Percentiles rank a stretch among this genome's conserved stretches.
Evolutionary conservation across 2,797 vertebrate species (phyloP).

Genomic region (Diglossa cyanea): DNA sequence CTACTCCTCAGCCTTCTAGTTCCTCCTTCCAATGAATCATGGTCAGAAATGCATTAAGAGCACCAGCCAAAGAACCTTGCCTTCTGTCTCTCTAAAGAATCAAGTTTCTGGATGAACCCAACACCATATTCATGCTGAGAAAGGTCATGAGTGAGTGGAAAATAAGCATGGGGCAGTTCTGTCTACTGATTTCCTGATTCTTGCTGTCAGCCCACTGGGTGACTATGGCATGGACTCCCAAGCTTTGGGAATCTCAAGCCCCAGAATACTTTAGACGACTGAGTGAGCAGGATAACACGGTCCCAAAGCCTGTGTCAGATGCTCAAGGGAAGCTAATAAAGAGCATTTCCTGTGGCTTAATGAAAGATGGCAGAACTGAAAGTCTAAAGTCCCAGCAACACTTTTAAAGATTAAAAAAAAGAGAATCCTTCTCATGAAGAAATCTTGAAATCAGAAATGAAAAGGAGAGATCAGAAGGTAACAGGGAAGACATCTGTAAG

Average conservation of each 20-base stretch:
- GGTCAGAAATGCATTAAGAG: background rate
- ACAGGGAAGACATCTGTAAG: background rate
- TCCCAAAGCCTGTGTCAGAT: background rate
- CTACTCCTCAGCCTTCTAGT: background rate
- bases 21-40: background rate
- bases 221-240: background rate
- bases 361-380: background rate
- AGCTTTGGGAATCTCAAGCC: background rate
- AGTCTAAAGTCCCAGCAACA: background rate
- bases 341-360: background rate
- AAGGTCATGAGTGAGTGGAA: background rate
- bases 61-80: background rate
- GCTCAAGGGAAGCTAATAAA: background rate
- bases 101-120: background rate
- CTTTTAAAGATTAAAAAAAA: background rate
- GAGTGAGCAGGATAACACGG: background rate
- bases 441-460: background rate
- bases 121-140: background rate
- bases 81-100: background rate
- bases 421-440: background rate
- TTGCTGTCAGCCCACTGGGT: background rate
- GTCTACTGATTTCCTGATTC: background rate
- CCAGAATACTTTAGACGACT: background rate
- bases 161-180: rapidly evolving
- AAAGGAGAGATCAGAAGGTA: background rate